phyloP scores from a whole-genome alignment of 1,140 invertebrate genomes.

The Euwallacea fornicatus region DNA sequence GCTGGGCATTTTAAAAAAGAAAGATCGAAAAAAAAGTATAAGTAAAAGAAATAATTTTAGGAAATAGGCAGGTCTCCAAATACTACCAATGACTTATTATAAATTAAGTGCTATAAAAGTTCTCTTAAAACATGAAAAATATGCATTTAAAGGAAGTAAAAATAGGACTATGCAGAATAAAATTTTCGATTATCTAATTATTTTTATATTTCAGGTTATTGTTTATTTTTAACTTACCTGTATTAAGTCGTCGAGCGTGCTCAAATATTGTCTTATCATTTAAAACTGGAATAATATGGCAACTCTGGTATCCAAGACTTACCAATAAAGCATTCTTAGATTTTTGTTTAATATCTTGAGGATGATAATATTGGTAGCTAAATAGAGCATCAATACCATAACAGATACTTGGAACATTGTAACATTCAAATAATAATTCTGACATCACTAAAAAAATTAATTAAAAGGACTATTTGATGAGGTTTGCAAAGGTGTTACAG shows the following conservation, averaged over 20 bases:
- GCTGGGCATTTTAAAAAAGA: too few relatives aligned
- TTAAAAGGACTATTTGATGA: background rate
- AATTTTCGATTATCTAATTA: too few relatives aligned
- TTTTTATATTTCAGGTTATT: too few relatives aligned
- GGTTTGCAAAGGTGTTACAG: background rate
- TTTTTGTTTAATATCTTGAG: slow-evolving; percentile 60
- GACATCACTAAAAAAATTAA: slow-evolving; percentile 78
- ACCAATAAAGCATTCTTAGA: slow-evolving; percentile 72
- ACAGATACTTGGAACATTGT: slow-evolving; percentile 79
- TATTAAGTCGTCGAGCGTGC: slow-evolving; percentile 79
- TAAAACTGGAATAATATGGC: slow-evolving; percentile 83
- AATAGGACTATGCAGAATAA: too few relatives aligned
- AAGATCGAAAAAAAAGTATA: too few relatives aligned
- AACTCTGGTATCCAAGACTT: slow-evolving; percentile 84
- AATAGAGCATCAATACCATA: slow-evolving; percentile 89
- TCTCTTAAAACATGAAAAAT: too few relatives aligned
- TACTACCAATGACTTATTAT: too few relatives aligned
- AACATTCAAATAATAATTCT: slow-evolving; percentile 93
- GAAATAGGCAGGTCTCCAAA: too few relatives aligned
- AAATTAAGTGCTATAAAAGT: too few relatives aligned
- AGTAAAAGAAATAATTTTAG: too few relatives aligned
- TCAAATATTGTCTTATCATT: slow-evolving; percentile 69
- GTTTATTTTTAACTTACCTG: slow-evolving; percentile 48
- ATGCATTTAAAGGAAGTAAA: too few relatives aligned
- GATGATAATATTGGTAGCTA: slow-evolving; percentile 65